These are phyloP conservation scores for Cantharis rufa DNA, from an alignment of 2,888 invertebrate species.

Conservation along the genomic window DNA sequence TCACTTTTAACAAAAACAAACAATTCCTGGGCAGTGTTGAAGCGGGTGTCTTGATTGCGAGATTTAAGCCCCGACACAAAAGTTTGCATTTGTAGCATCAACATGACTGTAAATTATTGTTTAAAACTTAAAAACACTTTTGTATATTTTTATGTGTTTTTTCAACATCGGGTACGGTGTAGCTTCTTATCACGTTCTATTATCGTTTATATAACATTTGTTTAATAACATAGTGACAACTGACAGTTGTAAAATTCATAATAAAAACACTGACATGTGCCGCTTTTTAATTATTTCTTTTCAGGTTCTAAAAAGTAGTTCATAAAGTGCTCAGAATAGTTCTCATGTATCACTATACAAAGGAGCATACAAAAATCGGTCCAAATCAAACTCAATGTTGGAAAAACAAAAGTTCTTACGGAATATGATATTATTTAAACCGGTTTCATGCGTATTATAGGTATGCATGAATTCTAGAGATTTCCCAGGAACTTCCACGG, in stretches of 20 bases:
- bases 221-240: not conserved
- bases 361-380: not conserved
- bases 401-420: too few relatives aligned
- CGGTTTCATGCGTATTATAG: too few relatives aligned
- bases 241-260: not conserved
- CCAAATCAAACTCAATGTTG: too few relatives aligned
- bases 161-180: not conserved
- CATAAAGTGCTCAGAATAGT: not conserved
- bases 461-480: too few relatives aligned
- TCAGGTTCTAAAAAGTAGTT: not conserved
- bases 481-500: too few relatives aligned
- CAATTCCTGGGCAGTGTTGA: constrained; percentile 86
- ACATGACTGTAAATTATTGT: not conserved
- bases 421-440: too few relatives aligned
- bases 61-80: constrained; percentile 89
- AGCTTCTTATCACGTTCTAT: not conserved
- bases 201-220: not conserved
- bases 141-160: not conserved
- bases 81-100: constrained; percentile 63
- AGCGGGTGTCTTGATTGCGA: constrained; percentile 80
- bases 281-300: not conserved
- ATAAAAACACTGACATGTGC: not conserved
- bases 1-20: constrained; percentile 91
- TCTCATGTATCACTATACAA: not conserved
- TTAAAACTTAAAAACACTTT: not conserved